These are phyloP conservation scores for Drosophila orosa DNA, from an alignment of 1,140 invertebrate genomes.

Conservation along the genomic window DNA sequence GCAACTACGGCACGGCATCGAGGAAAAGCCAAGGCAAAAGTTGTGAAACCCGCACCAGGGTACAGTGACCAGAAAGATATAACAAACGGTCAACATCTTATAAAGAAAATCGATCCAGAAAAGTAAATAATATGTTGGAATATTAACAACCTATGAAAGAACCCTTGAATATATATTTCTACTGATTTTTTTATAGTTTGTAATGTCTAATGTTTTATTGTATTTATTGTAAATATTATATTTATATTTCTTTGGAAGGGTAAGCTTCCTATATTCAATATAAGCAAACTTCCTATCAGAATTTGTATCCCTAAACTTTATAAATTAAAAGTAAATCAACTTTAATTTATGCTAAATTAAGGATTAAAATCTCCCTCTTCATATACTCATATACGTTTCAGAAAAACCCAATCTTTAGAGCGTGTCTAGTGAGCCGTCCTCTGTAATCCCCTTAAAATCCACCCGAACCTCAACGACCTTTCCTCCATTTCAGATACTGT, in stretches of 20 bases:
- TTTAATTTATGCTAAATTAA: background rate
- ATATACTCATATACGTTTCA: background rate
- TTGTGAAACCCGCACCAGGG: slow-evolving; percentile 62
- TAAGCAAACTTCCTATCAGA: too few relatives aligned
- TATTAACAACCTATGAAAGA: too few relatives aligned
- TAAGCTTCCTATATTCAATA: background rate
- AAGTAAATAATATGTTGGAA: background rate
- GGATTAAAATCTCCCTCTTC: background rate
- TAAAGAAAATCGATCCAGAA: background rate
- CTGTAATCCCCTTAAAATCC: slow-evolving; percentile 36
- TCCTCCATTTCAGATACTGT: slow-evolving; percentile 7
- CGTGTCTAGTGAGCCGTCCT: slow-evolving; percentile 6
- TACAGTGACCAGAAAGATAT: slow-evolving; percentile 42
- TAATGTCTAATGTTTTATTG: background rate
- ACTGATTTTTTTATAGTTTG: background rate
- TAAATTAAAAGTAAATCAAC: background rate
- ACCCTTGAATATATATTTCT: background rate
- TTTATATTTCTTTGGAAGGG: background rate
- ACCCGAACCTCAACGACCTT: background rate
- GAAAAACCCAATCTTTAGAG: slow-evolving; percentile 1
- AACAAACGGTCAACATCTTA: background rate
- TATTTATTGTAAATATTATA: background rate
- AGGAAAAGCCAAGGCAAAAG: slow-evolving; percentile 61
- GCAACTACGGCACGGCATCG: slow-evolving; percentile 46
- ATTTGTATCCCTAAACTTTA: background rate